Evolutionary conservation across 2,113 vertebrate species (phyloP), one percentile per base, ranked within the genome.

Genomic region (Phaethornis superciliosus): DNA sequence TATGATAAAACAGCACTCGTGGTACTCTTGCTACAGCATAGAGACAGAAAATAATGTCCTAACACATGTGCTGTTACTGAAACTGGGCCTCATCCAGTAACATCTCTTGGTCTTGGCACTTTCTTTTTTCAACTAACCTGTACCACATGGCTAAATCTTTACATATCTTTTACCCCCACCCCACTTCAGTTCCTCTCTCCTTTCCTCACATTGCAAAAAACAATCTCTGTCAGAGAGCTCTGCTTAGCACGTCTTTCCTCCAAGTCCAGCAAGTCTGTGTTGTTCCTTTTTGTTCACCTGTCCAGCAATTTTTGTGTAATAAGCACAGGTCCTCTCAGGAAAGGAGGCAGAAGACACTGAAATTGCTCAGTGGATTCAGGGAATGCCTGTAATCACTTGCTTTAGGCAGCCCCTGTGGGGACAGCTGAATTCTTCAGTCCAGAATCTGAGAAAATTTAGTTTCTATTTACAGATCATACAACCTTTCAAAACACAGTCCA

Each of bases 401-500:
- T 72, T 84, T 60, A 64, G 37, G 30, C 33, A 94, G 27, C 19
- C n/a, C 13, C 16, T 37, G 16, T 16, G 4, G 46, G 46, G 35
- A 87, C 21, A 82, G 55, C 13, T 70, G 68, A 71, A 59, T 78
- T 67, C 64, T 65, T 77, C 22, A 55, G 16, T 9, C 11, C 35
- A n/a, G 7, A 8, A 30, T 20, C 26, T 20, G 33, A 65, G 30
- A 86, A 94, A 64, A 81, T 58, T 14, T 32, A 51, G 13, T n/a
- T 8, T 80, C 35, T 75, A 18, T 33, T 71, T 55, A 15, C n/a
- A 70, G 28, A 51, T 77, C 19, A 59, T 19, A 7, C 89, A 83
- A 78, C 23, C 15, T 69, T 84, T 67, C 52, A 90, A 92, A 78
- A 91, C 47, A 81, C 28, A 37, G 74, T 51, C 85, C 42, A 44